Conservation (phyloP, 35 echinoderm and acorn worm genomes). For the Lytechinus pictus region DNA sequence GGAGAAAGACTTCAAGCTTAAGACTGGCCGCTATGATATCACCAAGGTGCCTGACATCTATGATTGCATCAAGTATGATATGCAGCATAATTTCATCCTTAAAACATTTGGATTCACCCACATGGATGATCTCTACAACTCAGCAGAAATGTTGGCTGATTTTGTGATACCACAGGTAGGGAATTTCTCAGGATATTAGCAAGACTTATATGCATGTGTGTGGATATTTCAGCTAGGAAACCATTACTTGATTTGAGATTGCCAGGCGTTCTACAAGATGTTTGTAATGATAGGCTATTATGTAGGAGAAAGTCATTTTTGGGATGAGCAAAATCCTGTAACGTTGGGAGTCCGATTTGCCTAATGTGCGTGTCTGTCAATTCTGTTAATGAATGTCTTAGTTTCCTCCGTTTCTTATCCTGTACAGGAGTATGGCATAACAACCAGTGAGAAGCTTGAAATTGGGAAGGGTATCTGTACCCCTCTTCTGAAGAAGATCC, state of each 20-base stretch:
- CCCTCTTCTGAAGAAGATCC: conserved; percentile 91
- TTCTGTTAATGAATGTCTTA: not conserved
- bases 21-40: conserved; percentile 90
- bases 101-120: conserved; percentile 68
- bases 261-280: too few relatives aligned
- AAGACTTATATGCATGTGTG: too few relatives aligned
- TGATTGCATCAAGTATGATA: conserved; percentile 98
- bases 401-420: not conserved
- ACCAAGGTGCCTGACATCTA: conserved; percentile 99
- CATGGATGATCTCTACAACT: conserved; percentile 80
- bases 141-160: conserved; percentile 88
- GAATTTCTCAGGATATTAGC: not conserved
- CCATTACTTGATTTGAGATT: too few relatives aligned
- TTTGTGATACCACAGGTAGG: conserved; percentile 95
- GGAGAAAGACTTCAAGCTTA: conserved; percentile 96
- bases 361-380: not conserved
- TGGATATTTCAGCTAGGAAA: too few relatives aligned
- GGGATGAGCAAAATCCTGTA: too few relatives aligned
- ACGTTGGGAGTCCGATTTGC: too few relatives aligned
- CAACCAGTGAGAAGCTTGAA: conserved; percentile 79
- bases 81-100: conserved; percentile 77
- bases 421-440: conserved; percentile 93
- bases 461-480: conserved; percentile 91
- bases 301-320: too few relatives aligned
- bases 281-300: too few relatives aligned